Evolutionary conservation across 2,113 vertebrate genomes (phyloP), one percentile per base, ranked within the genome.

Genomic region (Paramisgurnus dabryanus): DNA sequence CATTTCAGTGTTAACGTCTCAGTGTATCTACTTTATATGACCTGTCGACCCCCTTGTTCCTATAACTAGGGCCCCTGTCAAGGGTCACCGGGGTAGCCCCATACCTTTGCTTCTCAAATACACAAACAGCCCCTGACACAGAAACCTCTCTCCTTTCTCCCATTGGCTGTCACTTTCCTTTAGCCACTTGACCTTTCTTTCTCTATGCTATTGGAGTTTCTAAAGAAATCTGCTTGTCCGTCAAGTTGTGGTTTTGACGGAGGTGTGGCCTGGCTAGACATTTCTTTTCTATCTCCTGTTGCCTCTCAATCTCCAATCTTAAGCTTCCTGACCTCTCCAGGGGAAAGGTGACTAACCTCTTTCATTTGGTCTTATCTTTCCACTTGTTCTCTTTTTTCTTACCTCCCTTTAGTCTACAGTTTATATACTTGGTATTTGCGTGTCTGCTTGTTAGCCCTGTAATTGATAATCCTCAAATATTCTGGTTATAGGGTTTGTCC

Each of bases 261-360:
- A 40, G 50, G 47, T 0, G 57, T 67, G 58, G 40, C 50, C 69
- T 22, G 43, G 7, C 27, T 63, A 69, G 80, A 82, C 76, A 76
- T 71, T 69, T 76, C 66, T 58, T 79, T 67, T 76, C 71, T 10
- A 63, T 79, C 76, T 74, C 68, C 69, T 67, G 27, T 69, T 55
- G 67, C 55, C 40, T 57, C n/a, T 79, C 43, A 65, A 69, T 75
- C 67, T 63, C 65, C 57, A 43, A 49, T 58, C 9, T 60, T 60
- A 71, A 69, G 17, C 70, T 70, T 81, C 41, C 61, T 75, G 79
- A 78, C 79, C 79, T 78, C 27, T 82, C 9, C 9, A 85, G 66
- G 66, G 70, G 22, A 39, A 74, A 60, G 43, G 39, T 79, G 76
- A 70, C 47, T 61, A 9, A 53, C 55, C 74, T 60, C 65, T 17